Conservation (phyloP, 2,797 vertebrate species). For the Melanogrammus aeglefinus region DNA sequence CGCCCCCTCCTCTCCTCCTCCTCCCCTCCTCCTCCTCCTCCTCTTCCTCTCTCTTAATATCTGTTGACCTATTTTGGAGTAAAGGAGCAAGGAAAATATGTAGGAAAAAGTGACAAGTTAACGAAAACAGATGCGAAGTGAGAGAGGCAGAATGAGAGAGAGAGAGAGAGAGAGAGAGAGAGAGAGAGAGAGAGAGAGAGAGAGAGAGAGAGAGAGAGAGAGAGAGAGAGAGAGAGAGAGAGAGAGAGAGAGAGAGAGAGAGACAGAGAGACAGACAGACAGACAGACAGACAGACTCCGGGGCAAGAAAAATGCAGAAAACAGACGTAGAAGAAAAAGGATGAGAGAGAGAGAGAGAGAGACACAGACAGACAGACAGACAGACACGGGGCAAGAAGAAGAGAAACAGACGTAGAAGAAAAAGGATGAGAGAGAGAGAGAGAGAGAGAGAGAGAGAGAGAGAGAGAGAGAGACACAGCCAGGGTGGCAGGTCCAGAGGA, state of each 20-base stretch:
- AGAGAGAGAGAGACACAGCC: too few species aligned
- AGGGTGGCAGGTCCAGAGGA: conserved; percentile 27
- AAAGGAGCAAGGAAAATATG: conserved; percentile 13
- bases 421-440: too few species aligned
- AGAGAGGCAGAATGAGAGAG: background rate
- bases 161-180: conserved; percentile 4
- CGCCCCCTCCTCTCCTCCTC: conserved; percentile 14
- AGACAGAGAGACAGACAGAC: too few species aligned
- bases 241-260: background rate
- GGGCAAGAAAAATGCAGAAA: too few species aligned
- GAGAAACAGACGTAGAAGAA: too few species aligned
- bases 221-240: background rate
- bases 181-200: background rate
- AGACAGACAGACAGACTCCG: background rate
- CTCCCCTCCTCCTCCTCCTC: conserved; percentile 12
- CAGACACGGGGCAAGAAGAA: too few species aligned
- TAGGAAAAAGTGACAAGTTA: conserved; percentile 13
- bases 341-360: too few species aligned
- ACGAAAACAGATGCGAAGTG: conserved; percentile 3
- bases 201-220: background rate
- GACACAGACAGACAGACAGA: too few species aligned
- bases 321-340: too few species aligned
- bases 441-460: too few species aligned
- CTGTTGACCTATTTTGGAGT: conserved; percentile 58
- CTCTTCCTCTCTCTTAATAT: conserved; percentile 50